A percentile compares a stretch with the other conserved stretches of the same genome.
Conservation (phyloP, 2,888 invertebrate species). For the Sarcophaga subvicina region DNA sequence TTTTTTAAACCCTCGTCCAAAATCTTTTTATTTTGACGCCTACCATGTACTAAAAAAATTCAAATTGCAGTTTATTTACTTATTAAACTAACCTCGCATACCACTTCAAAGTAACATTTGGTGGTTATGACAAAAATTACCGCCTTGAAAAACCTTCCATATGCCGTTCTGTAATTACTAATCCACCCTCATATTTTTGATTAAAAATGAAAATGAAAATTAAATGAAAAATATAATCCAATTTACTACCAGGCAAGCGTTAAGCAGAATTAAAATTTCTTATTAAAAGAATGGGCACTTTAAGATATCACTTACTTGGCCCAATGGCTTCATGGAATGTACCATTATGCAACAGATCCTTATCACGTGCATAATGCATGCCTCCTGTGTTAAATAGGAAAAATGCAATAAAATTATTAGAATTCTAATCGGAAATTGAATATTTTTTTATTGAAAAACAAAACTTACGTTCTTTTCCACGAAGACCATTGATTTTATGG, state of each 20-base stretch:
- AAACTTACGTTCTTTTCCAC: slow-evolving; percentile 28
- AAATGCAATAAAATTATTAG: background rate
- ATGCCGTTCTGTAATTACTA: too few species aligned
- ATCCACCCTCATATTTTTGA: too few species aligned
- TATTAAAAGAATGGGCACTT: background rate
- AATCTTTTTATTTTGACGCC: too few species aligned
- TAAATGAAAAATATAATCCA: background rate
- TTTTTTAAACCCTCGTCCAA: too few species aligned
- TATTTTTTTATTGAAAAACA: background rate
- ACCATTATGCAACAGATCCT: slow-evolving; percentile 74
- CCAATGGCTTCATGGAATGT: slow-evolving; percentile 78
- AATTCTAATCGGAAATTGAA: background rate
- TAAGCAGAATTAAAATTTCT: background rate
- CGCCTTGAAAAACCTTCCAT: too few species aligned
- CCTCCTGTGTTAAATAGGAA: slow-evolving; percentile 60
- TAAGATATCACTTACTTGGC: slow-evolving; percentile 73
- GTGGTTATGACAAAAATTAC: too few species aligned
- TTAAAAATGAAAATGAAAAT: too few species aligned
- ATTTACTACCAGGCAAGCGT: background rate
- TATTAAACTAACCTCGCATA: too few species aligned
- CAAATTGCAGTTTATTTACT: too few species aligned
- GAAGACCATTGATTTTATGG: slow-evolving; percentile 29
- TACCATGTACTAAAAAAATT: too few species aligned
- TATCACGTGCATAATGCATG: slow-evolving; percentile 70
- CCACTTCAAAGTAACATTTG: too few species aligned